Evolutionary conservation across 2,888 invertebrate genomes (phyloP).

Genomic region (Pseudococcus viburni): DNA sequence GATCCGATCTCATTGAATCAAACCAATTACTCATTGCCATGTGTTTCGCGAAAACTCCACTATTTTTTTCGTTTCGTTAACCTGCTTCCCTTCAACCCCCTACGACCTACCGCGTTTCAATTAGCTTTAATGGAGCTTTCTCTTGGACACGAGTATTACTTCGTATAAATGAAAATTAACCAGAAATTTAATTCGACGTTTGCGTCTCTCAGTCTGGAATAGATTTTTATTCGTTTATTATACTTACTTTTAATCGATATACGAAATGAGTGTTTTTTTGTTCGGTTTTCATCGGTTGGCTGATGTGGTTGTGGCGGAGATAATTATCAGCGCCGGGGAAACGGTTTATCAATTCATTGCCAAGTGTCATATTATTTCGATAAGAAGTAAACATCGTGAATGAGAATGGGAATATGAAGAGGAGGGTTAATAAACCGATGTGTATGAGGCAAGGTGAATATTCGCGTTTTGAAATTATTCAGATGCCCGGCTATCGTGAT

Average conservation of each 20-base stretch:
- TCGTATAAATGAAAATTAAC: slow-evolving; percentile 17
- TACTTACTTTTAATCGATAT: neutral
- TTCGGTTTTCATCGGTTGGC: neutral
- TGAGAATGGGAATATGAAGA: neutral
- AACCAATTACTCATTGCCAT: slow-evolving; percentile 13
- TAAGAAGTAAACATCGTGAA: neutral
- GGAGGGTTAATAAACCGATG: neutral
- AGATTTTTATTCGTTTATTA: neutral
- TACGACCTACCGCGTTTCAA: neutral
- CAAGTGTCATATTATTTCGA: slow-evolving; percentile 1
- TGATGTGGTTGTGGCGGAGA: neutral
- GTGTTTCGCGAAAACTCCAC: slow-evolving; percentile 1
- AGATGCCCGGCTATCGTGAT: neutral
- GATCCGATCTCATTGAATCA: neutral
- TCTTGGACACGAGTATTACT: neutral
- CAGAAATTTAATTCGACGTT: neutral
- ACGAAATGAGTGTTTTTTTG: neutral
- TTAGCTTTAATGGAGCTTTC: slow-evolving; percentile 46
- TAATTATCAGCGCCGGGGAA: neutral
- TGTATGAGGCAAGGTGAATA: neutral
- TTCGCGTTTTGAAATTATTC: neutral
- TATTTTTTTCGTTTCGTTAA: neutral
- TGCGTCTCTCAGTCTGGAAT: neutral
- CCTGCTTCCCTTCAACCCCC: neutral
- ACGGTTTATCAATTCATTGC: slow-evolving; percentile 11